phyloP scores from a whole-genome alignment of 2,113 vertebrate genomes.

The Pelodiscus sinensis region DNA sequence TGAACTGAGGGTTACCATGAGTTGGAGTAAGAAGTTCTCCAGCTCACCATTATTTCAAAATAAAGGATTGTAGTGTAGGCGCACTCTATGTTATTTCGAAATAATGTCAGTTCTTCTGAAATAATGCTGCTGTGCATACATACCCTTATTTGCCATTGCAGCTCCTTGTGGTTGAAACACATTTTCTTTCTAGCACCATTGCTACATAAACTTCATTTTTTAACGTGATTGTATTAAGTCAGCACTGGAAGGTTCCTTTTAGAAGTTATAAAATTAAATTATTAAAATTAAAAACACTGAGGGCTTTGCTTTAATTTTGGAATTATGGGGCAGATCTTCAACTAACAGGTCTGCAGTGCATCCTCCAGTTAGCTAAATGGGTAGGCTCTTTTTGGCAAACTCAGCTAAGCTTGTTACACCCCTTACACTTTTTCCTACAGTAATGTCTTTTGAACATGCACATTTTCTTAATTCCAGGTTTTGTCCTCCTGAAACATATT shows the following conservation, averaged over 20 bases:
- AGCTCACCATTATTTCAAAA: too few species aligned
- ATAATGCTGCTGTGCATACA: too few species aligned
- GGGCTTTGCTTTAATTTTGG: background rate
- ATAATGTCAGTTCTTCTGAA: too few species aligned
- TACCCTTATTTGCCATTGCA: constrained; percentile 39
- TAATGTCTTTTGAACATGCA: background rate
- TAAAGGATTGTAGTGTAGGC: too few species aligned
- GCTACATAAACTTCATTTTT: background rate
- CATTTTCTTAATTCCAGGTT: background rate
- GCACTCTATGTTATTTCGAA: too few species aligned
- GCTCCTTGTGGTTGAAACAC: constrained; percentile 64
- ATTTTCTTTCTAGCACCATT: background rate
- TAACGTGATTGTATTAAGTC: rapidly evolving
- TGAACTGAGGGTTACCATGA: too few species aligned
- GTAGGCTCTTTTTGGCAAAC: too few species aligned
- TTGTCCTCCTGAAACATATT: background rate
- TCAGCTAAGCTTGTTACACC: too few species aligned
- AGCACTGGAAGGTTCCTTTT: rapidly evolving
- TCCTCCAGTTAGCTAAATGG: background rate
- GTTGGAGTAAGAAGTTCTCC: too few species aligned
- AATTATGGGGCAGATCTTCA: too few species aligned
- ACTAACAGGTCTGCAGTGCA: background rate
- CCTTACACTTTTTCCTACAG: background rate
- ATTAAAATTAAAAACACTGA: rapidly evolving
- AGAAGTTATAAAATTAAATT: background rate